phyloP scores from a whole-genome alignment of 2,113 vertebrate species.

The Athene noctua region DNA sequence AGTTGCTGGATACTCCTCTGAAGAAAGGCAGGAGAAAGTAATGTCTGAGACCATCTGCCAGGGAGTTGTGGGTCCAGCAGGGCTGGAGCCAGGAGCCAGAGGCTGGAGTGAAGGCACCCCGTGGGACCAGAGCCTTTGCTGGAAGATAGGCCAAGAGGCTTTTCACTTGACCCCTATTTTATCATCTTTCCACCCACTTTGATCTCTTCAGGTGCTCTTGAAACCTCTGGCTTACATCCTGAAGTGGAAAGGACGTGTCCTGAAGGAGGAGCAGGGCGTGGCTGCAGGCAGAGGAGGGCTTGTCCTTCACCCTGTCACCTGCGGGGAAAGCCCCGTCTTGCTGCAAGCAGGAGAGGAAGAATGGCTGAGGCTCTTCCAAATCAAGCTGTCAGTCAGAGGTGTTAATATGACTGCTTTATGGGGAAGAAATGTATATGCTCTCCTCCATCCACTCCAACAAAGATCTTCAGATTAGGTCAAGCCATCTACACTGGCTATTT shows the following conservation, averaged over 20 bases:
- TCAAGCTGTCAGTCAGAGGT: neutral
- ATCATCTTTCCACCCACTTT: neutral
- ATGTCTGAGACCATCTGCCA: neutral
- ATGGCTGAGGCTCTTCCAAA: neutral
- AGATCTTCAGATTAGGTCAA: neutral
- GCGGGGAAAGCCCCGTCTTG: rapidly evolving
- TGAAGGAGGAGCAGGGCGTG: neutral
- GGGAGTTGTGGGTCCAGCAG: neutral
- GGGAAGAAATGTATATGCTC: neutral
- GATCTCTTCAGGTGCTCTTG: neutral
- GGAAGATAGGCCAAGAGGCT: neutral
- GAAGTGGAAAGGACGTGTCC: neutral
- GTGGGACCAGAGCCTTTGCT: neutral
- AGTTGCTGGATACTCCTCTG: neutral
- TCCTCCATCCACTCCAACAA: neutral
- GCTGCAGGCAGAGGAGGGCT: neutral
- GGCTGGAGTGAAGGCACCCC: neutral
- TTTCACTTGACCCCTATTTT: neutral
- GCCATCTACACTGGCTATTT: neutral
- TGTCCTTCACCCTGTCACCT: neutral
- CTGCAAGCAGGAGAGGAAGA: neutral
- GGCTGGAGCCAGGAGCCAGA: neutral
- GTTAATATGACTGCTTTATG: neutral
- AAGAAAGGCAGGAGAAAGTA: neutral
- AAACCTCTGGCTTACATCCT: neutral